phyloP scores from a whole-genome alignment of 1,140 invertebrate species.

The Brachionus koreanus region DNA sequence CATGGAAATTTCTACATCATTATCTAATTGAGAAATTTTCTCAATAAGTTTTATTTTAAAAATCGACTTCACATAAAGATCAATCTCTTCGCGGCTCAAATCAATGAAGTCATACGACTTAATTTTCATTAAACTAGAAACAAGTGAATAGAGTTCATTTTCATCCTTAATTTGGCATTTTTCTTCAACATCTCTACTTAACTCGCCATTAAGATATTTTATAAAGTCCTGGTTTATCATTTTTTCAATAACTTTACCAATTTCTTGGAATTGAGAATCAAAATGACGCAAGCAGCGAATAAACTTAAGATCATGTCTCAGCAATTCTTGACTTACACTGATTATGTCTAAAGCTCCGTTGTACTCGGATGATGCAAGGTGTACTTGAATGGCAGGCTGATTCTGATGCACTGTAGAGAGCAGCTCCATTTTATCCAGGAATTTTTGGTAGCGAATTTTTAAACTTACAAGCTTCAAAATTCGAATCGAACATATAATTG shows the following conservation, averaged over 20 bases:
- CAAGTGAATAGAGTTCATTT: constrained; percentile 52
- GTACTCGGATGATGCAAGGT: constrained; percentile 92
- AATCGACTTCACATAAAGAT: not conserved
- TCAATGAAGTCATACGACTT: constrained; percentile 52
- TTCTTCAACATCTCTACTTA: constrained; percentile 66
- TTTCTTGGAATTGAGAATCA: constrained; percentile 89
- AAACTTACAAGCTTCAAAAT: not conserved
- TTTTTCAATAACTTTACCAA: constrained; percentile 90
- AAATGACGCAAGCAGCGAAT: constrained; percentile 88
- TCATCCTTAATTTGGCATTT: constrained; percentile 58
- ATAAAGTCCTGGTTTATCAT: constrained; percentile 93
- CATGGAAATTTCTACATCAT: constrained; percentile 51
- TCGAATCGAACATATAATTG: constrained; percentile 1
- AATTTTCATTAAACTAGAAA: constrained; percentile 54
- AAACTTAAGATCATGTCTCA: constrained; percentile 75
- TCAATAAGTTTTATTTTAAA: constrained; percentile 58
- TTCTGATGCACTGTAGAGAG: constrained; percentile 95
- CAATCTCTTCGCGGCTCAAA: constrained; percentile 49
- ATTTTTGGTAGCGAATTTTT: not conserved
- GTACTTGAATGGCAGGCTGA: constrained; percentile 88
- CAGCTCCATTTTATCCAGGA: constrained; percentile 65
- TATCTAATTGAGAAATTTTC: constrained; percentile 57
- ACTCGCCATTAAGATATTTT: constrained; percentile 80
- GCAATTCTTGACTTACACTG: constrained; percentile 87
- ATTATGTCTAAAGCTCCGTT: constrained; percentile 94